phyloP scores from a whole-genome alignment of 2,113 vertebrate genomes.

The Dromiciops gliroides region DNA sequence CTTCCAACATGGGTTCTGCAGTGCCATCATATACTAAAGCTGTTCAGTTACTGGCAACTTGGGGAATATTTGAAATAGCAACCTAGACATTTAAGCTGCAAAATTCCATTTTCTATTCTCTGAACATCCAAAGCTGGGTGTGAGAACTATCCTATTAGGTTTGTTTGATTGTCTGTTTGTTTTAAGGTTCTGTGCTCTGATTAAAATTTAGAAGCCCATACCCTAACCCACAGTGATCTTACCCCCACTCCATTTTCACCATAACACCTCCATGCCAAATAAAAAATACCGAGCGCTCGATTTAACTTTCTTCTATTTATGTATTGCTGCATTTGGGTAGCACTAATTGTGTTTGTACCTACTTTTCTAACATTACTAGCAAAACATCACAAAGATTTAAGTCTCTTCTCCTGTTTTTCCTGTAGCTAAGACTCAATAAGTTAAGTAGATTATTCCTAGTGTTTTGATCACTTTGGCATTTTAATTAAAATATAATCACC shows the following conservation, averaged over 20 bases:
- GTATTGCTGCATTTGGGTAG: conserved; percentile 58
- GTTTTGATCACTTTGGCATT: conserved; percentile 66
- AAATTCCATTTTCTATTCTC: conserved; percentile 65
- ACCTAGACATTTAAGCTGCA: conserved; percentile 75
- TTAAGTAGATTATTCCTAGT: conserved; percentile 64
- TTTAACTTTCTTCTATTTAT: conserved; percentile 73
- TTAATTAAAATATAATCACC: conserved; percentile 71
- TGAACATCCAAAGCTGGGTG: conserved; percentile 62
- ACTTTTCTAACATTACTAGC: conserved; percentile 55
- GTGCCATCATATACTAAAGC: conserved; percentile 62
- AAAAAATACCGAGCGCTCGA: conserved; percentile 64
- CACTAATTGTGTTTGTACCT: conserved; percentile 65
- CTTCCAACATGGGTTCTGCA: conserved; percentile 53
- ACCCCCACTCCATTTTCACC: no score
- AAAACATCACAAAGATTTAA: conserved; percentile 52
- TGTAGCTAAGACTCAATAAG: not conserved
- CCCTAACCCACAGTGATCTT: conserved; percentile 57
- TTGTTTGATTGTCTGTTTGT: not conserved
- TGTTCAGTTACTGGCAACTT: conserved; percentile 65
- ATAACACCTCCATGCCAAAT: conserved; percentile 65
- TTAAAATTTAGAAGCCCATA: conserved; percentile 77
- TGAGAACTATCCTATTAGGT: conserved; percentile 77
- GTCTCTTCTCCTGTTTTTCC: conserved; percentile 36
- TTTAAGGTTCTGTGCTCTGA: conserved; percentile 69
- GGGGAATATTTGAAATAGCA: conserved; percentile 72